A percentile compares a stretch with the other conserved stretches of the same genome.
phyloP scores from a whole-genome alignment of 2,113 vertebrate species.

The Sinocyclocheilus anshuiensis region DNA sequence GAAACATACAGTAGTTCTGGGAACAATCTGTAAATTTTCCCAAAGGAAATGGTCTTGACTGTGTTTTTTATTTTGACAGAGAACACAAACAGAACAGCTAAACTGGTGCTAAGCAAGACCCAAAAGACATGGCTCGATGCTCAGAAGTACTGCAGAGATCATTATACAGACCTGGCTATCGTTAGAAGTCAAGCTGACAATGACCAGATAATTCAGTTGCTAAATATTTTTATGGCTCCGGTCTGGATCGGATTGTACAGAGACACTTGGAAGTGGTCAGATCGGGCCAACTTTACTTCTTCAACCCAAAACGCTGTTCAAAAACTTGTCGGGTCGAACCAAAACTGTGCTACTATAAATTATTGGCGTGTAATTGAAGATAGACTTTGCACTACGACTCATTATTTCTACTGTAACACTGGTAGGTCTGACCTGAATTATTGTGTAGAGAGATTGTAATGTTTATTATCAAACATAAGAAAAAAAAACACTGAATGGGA shows the following conservation, averaged over 20 bases:
- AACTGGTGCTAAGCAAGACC: background rate
- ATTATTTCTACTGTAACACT: background rate
- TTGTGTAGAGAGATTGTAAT: background rate
- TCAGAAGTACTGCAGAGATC: conserved; percentile 2
- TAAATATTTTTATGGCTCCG: too few species aligned
- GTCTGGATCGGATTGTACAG: background rate
- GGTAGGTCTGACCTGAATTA: background rate
- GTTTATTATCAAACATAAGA: too few species aligned
- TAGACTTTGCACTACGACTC: rapidly evolving
- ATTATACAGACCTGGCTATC: background rate
- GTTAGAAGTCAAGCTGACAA: background rate
- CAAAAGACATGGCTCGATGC: background rate
- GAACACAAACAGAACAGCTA: background rate
- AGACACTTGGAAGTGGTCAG: background rate
- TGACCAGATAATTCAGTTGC: too few species aligned
- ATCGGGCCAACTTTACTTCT: background rate
- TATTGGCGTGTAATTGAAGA: rapidly evolving
- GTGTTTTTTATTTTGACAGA: background rate
- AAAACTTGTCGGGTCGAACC: rapidly evolving
- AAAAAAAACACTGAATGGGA: too few species aligned
- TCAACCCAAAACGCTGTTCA: background rate
- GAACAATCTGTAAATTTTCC: too few species aligned
- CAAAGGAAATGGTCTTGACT: background rate
- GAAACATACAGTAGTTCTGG: too few species aligned
- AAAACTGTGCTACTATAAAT: background rate